phyloP scores from a whole-genome alignment of 92 coral and sea anemone species.

The Parazoanthus atlanticus region DNA sequence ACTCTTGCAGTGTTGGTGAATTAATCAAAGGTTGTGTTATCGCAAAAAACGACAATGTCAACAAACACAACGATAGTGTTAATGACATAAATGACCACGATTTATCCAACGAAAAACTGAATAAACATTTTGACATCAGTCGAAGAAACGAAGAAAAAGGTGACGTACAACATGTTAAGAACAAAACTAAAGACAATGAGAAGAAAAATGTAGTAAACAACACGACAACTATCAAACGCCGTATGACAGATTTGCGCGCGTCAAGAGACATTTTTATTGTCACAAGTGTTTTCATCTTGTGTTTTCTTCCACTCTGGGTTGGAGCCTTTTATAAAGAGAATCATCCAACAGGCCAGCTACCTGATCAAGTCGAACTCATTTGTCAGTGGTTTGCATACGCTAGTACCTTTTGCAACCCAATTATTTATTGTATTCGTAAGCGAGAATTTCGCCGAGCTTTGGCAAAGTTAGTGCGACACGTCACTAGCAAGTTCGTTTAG shows the following conservation, averaged over 20 bases:
- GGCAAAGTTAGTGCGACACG: neutral
- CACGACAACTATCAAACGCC: neutral
- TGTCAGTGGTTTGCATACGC: constrained; percentile 18
- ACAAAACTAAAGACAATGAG: neutral
- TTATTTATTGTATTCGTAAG: constrained; percentile 26
- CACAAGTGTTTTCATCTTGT: constrained; percentile 21
- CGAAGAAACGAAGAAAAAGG: neutral
- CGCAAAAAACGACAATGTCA: neutral
- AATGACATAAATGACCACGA: neutral
- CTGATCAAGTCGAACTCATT: neutral
- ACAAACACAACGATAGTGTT: neutral
- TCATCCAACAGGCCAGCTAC: neutral
- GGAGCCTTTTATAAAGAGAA: neutral
- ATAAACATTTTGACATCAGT: neutral
- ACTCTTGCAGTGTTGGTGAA: neutral
- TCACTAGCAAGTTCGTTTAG: neutral
- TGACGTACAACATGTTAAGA: neutral
- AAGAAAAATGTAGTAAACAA: neutral
- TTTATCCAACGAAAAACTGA: neutral
- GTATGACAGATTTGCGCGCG: constrained; percentile 12
- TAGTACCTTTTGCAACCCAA: constrained; percentile 25
- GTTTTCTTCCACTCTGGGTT: constrained; percentile 24
- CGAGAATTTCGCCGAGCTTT: constrained; percentile 32
- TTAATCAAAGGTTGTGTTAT: neutral
- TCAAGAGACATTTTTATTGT: constrained; percentile 28